These are phyloP conservation scores for Chrosomus eos DNA, from an alignment of 2,797 vertebrate species.

Conservation along the genomic window DNA sequence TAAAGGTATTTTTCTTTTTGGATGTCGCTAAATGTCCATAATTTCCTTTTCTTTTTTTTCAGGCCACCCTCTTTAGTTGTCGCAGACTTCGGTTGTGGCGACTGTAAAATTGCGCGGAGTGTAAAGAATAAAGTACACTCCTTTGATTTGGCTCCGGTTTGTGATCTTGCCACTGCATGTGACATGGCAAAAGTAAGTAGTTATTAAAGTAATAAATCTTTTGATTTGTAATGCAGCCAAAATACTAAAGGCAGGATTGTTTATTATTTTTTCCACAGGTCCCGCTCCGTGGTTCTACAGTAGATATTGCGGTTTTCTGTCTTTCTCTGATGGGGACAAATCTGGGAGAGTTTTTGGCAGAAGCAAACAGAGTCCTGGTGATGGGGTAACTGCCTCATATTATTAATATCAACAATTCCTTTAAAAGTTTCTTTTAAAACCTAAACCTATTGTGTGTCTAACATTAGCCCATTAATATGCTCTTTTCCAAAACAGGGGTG, in stretches of 20 bases:
- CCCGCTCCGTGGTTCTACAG: conserved; percentile 79
- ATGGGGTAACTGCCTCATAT: conserved; percentile 73
- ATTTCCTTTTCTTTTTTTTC: conserved; percentile 29
- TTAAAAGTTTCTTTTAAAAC: neutral
- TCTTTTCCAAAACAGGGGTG: conserved; percentile 74
- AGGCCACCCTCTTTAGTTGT: conserved; percentile 87
- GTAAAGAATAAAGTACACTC: conserved; percentile 89
- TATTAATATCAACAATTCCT: neutral
- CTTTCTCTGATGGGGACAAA: conserved; percentile 97
- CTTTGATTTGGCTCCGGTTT: conserved; percentile 88
- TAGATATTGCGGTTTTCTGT: conserved; percentile 92
- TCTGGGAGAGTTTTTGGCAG: conserved; percentile 87
- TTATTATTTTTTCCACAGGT: conserved; percentile 76
- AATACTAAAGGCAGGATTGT: neutral
- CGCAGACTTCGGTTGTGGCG: conserved; percentile 95
- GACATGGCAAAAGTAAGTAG: conserved; percentile 90
- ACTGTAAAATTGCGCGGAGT: conserved; percentile 87
- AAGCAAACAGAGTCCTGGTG: conserved; percentile 90
- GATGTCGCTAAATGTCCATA: neutral
- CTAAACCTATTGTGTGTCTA: neutral
- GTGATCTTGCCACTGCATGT: conserved; percentile 86
- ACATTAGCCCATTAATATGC: neutral
- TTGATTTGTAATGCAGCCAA: neutral
- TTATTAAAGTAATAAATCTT: neutral
- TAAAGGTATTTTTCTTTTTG: neutral